Conservation (phyloP, 1,140 invertebrate species). For the Arctopsyche grandis region DNA sequence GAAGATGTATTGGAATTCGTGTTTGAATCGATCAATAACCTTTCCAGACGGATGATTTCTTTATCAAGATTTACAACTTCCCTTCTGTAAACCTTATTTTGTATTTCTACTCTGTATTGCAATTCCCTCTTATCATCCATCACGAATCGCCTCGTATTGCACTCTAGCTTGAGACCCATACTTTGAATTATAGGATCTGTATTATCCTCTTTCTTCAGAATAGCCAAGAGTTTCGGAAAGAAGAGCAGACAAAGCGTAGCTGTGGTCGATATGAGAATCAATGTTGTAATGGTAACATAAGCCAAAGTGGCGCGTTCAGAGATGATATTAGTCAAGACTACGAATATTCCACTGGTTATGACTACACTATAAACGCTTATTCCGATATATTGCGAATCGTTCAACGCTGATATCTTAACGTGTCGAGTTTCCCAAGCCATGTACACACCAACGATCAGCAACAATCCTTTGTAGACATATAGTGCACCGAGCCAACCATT, state of each 20-base stretch:
- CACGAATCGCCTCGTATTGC: constrained; percentile 83
- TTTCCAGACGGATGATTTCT: constrained; percentile 82
- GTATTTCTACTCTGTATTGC: constrained; percentile 87
- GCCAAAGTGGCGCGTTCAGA: constrained; percentile 85
- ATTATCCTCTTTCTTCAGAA: constrained; percentile 72
- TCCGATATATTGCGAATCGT: constrained; percentile 97
- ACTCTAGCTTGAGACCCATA: constrained; percentile 87
- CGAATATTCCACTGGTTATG: constrained; percentile 85
- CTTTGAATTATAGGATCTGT: constrained; percentile 85
- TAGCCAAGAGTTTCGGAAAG: constrained; percentile 82
- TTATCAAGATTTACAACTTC: constrained; percentile 84
- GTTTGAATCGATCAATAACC: constrained; percentile 68
- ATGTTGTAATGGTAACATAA: constrained; percentile 82
- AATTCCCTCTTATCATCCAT: constrained; percentile 80
- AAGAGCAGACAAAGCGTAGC: constrained; percentile 87
- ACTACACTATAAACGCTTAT: constrained; percentile 93
- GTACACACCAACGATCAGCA: constrained; percentile 91
- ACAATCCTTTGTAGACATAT: constrained; percentile 89
- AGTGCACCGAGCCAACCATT: constrained; percentile 87
- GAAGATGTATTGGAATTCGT: constrained; percentile 64
- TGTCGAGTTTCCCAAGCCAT: constrained; percentile 98
- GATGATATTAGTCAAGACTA: constrained; percentile 85
- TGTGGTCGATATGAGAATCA: constrained; percentile 88
- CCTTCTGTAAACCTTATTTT: constrained; percentile 88
- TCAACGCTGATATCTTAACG: constrained; percentile 95